Evolutionary conservation across 2,888 invertebrate species (phyloP).

Genomic region (Chouioia cunea): DNA sequence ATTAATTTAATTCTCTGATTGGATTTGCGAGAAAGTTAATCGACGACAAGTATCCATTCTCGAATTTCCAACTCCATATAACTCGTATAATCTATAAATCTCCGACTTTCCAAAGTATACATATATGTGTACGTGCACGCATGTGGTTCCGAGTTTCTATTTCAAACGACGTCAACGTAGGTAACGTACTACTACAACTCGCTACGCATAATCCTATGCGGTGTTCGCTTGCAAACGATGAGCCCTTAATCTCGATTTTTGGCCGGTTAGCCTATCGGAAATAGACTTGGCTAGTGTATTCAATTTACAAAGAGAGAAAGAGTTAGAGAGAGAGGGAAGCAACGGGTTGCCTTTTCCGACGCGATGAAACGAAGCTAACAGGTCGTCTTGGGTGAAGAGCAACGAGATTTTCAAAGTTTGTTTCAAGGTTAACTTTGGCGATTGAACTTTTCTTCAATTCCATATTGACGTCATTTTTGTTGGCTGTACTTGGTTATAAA

Average conservation of each 20-base stretch:
- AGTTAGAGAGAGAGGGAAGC: background rate
- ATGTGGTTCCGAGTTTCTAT: background rate
- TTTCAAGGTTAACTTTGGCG: background rate
- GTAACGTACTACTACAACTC: slow-evolving; percentile 5
- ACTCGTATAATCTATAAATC: too few species aligned
- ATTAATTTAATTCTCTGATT: too few species aligned
- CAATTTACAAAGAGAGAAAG: background rate
- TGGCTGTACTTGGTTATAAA: too few species aligned
- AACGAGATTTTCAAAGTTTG: too few species aligned
- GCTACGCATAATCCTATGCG: slow-evolving; percentile 7
- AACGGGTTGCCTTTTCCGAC: background rate
- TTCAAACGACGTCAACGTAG: slow-evolving; percentile 10
- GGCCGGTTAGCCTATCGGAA: slow-evolving; percentile 58
- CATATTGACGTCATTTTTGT: too few species aligned
- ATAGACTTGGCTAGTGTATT: slow-evolving; percentile 58
- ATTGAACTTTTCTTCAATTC: background rate
- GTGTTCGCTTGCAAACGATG: slow-evolving; percentile 14
- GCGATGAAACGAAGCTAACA: background rate
- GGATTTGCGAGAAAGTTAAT: too few species aligned
- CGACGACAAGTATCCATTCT: too few species aligned
- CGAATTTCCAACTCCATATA: too few species aligned
- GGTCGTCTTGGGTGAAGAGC: too few species aligned
- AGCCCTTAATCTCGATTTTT: slow-evolving; percentile 52
- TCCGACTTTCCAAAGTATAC: too few species aligned
- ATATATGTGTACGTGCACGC: too few species aligned